These are phyloP conservation scores for Taurulus bubalis DNA, from an alignment of 2,113 vertebrate species.

Conservation along the genomic window DNA sequence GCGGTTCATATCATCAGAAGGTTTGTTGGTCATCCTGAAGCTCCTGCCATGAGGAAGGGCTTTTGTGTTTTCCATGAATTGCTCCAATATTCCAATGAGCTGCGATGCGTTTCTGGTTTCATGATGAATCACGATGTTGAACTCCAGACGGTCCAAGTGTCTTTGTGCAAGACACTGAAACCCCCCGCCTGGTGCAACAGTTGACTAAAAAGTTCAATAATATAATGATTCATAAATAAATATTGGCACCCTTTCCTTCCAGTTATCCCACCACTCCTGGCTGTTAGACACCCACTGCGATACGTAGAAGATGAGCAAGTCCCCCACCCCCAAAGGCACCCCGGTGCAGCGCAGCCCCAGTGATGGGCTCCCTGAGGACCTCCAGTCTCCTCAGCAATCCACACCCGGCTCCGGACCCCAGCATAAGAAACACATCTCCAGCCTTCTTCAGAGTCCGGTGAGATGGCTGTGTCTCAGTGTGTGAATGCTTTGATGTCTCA, in stretches of 20 bases:
- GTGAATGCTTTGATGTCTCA: background rate
- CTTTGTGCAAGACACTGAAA: background rate
- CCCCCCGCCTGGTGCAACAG: background rate
- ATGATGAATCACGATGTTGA: background rate
- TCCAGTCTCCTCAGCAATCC: slow-evolving; percentile 85
- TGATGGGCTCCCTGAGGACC: slow-evolving; percentile 83
- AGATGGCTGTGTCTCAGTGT: background rate
- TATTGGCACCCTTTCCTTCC: slow-evolving; percentile 11
- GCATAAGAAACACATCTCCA: slow-evolving; percentile 93
- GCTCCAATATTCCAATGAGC: background rate
- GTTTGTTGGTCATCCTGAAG: background rate
- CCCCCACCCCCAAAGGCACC: slow-evolving; percentile 83
- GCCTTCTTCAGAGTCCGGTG: slow-evolving; percentile 94
- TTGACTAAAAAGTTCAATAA: background rate
- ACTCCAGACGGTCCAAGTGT: background rate
- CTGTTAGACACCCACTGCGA: slow-evolving; percentile 67
- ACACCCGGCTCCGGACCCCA: slow-evolving; percentile 87
- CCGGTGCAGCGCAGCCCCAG: slow-evolving; percentile 85
- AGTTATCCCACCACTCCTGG: slow-evolving; percentile 38
- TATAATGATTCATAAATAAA: background rate
- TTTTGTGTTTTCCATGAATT: background rate
- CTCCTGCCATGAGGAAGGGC: background rate
- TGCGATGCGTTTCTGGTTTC: background rate
- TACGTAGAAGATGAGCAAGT: slow-evolving; percentile 81
- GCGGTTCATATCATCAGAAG: background rate